phyloP scores from a whole-genome alignment of 2,113 vertebrate genomes.

The Coreoperca whiteheadi region DNA sequence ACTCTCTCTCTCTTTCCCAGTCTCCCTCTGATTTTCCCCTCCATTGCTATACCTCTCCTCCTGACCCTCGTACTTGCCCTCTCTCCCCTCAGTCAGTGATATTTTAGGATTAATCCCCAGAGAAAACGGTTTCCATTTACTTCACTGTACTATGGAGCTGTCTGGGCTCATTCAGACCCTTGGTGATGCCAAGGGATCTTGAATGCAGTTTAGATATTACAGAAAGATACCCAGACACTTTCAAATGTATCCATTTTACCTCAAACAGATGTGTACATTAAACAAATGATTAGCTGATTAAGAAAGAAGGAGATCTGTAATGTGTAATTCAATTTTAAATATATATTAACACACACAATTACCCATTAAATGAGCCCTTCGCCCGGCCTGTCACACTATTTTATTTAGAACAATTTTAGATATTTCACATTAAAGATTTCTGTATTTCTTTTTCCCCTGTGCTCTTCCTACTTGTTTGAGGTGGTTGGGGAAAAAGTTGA shows the following conservation, averaged over 20 bases:
- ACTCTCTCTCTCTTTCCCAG: constrained; percentile 69
- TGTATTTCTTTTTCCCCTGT: background rate
- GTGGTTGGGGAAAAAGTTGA: background rate
- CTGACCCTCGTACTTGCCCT: constrained; percentile 71
- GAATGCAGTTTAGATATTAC: constrained; percentile 3
- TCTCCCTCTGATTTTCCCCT: constrained; percentile 61
- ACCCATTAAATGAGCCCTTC: background rate
- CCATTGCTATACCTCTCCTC: constrained; percentile 58
- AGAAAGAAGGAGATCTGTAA: background rate
- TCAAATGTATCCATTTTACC: background rate
- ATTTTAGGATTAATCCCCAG: constrained; percentile 78
- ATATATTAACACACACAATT: background rate
- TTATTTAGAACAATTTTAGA: background rate
- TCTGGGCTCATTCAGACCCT: constrained; percentile 52
- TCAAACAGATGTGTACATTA: background rate
- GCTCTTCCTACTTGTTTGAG: background rate
- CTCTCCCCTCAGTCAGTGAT: constrained; percentile 64
- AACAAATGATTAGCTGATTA: background rate
- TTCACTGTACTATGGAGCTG: constrained; percentile 31
- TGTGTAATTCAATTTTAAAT: background rate
- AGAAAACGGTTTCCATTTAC: constrained; percentile 78
- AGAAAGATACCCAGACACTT: background rate
- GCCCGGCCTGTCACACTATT: too few species aligned
- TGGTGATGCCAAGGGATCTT: background rate
- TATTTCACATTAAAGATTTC: background rate